phyloP scores from a whole-genome alignment of 37 sponge, comb jelly and placozoan genomes.

The Hexactinellida sp. region DNA sequence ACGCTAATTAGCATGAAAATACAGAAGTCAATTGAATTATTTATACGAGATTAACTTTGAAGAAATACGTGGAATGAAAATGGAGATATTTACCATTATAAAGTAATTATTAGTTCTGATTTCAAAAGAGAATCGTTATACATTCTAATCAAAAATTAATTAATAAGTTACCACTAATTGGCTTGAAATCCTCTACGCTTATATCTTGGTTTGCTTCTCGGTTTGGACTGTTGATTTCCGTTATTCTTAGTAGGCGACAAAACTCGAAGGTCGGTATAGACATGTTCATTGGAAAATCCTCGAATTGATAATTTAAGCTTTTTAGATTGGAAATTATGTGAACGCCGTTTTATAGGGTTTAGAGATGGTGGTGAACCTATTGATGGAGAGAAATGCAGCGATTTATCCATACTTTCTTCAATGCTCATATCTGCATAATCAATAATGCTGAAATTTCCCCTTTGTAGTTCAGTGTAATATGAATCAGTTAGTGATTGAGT shows the following conservation, averaged over 20 bases:
- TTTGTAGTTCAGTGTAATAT: neutral
- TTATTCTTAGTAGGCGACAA: neutral
- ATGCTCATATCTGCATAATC: conserved; percentile 17
- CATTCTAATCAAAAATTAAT: neutral
- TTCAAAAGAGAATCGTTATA: neutral
- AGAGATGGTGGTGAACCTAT: neutral
- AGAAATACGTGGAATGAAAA: neutral
- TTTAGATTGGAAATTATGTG: neutral
- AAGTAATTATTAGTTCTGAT: neutral
- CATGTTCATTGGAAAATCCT: neutral
- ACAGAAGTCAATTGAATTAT: neutral
- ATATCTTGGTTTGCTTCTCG: neutral
- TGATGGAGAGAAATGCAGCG: neutral
- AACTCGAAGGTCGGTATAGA: neutral
- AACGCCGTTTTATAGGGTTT: neutral
- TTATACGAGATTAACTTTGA: no score
- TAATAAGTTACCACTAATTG: neutral
- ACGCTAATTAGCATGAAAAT: neutral
- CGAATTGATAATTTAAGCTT: neutral
- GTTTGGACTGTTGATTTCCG: neutral
- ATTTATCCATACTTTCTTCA: neutral
- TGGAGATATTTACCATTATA: neutral
- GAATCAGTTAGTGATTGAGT: neutral
- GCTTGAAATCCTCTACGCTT: neutral
- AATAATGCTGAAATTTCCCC: neutral